phyloP scores from a whole-genome alignment of 2,888 invertebrate species.

The Pemphredon lugubris region DNA sequence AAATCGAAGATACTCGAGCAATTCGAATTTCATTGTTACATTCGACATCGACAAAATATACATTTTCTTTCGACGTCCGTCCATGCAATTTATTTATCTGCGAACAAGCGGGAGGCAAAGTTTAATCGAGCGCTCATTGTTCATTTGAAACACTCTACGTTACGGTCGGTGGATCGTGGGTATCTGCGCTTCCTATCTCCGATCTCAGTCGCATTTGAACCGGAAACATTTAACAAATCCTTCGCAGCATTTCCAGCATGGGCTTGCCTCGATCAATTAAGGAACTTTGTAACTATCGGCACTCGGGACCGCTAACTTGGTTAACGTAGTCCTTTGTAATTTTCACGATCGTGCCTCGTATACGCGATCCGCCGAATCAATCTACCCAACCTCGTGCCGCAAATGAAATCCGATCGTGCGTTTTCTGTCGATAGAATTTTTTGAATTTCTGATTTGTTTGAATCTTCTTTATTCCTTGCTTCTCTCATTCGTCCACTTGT shows the following conservation, averaged over 20 bases:
- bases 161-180: too few species aligned
- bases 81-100: neutral
- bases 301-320: neutral
- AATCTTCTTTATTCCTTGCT: too few species aligned
- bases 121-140: neutral
- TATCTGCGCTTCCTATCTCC: neutral
- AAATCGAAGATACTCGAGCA: too few species aligned
- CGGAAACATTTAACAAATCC: constrained; percentile 22
- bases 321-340: constrained; percentile 6
- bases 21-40: too few species aligned
- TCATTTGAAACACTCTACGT: neutral
- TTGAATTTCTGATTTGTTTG: too few species aligned
- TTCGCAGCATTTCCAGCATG: constrained; percentile 6
- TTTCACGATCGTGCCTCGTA: constrained; percentile 7
- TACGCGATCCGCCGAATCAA: neutral
- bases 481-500: too few species aligned
- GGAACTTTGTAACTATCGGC: constrained; percentile 5
- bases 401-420: neutral
- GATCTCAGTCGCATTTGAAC: constrained; percentile 9
- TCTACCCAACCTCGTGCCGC: neutral
- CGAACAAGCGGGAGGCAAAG: neutral
- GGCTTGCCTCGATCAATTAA: constrained; percentile 21
- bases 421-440: neutral
- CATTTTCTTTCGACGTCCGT: neutral
- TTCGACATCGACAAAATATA: neutral